Conservation (phyloP, 92 coral and sea anemone genomes). For the Epizoanthus rinbou region DNA sequence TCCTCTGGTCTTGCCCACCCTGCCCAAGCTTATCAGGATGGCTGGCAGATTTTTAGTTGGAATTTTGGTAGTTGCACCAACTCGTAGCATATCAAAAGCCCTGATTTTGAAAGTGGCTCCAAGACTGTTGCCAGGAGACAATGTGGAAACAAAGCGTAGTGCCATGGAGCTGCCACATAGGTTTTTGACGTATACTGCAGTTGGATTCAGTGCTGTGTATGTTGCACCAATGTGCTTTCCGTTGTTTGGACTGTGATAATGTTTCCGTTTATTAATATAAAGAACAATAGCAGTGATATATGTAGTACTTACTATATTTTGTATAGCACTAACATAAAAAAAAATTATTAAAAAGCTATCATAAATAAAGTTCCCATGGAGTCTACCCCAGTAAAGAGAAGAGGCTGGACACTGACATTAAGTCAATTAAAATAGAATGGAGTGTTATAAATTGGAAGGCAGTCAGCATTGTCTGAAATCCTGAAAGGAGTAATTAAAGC, state of each 20-base stretch:
- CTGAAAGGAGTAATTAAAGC: too few species aligned
- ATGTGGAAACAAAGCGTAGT: conserved; percentile 69
- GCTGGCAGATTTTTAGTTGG: conserved; percentile 79
- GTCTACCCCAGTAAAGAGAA: too few species aligned
- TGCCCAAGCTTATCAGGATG: conserved; percentile 66
- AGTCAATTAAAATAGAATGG: too few species aligned
- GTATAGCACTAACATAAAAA: too few species aligned
- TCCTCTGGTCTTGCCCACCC: conserved; percentile 64
- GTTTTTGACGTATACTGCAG: conserved; percentile 77
- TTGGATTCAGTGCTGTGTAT: conserved; percentile 75
- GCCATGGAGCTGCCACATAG: conserved; percentile 85
- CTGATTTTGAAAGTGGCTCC: conserved; percentile 71
- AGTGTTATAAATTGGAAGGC: too few species aligned
- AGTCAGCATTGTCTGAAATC: too few species aligned
- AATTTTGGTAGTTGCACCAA: conserved; percentile 68
- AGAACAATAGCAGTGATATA: too few species aligned
- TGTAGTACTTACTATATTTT: too few species aligned
- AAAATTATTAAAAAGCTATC: too few species aligned
- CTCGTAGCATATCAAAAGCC: conserved; percentile 78
- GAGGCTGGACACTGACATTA: too few species aligned
- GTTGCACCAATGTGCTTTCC: conserved; percentile 73
- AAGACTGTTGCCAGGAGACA: conserved; percentile 71
- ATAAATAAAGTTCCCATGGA: too few species aligned
- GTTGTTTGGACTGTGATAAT: conserved; percentile 64
- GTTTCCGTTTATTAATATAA: background rate